These are phyloP conservation scores for Drosophila varians DNA, from an alignment of 1,140 invertebrate genomes.

Conservation along the genomic window DNA sequence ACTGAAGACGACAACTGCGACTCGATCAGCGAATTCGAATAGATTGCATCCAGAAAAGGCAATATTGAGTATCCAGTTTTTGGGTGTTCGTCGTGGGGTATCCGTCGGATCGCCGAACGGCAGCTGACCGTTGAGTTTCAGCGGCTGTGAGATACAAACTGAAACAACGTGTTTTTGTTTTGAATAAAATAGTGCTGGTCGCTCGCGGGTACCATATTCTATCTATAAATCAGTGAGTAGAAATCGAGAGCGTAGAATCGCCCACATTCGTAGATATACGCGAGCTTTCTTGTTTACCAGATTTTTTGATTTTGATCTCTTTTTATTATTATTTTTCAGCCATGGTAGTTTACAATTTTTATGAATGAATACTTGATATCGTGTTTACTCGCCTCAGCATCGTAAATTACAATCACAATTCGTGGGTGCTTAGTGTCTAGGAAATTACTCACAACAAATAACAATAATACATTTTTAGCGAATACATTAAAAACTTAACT, in stretches of 20 bases:
- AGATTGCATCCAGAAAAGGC: slow-evolving; percentile 61
- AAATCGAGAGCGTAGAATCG: slow-evolving; percentile 54
- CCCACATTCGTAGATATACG: slow-evolving; percentile 23
- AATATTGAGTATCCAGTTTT: slow-evolving; percentile 58
- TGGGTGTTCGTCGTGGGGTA: slow-evolving; percentile 8
- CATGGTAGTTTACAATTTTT: slow-evolving; percentile 66
- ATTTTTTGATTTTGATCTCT: slow-evolving; percentile 6
- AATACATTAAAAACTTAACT: slow-evolving; percentile 23
- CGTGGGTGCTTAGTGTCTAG: slow-evolving; percentile 24
- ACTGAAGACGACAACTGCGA: slow-evolving; percentile 29
- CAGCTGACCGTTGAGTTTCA: slow-evolving; percentile 57
- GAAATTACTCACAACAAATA: slow-evolving; percentile 50
- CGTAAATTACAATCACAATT: slow-evolving; percentile 69
- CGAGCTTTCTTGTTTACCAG: slow-evolving; percentile 53
- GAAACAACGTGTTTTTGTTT: slow-evolving; percentile 62
- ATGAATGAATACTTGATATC: slow-evolving; percentile 63
- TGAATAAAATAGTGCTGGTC: slow-evolving; percentile 20
- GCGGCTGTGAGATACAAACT: slow-evolving; percentile 12
- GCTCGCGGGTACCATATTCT: slow-evolving; percentile 24
- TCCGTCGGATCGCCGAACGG: slow-evolving; percentile 12
- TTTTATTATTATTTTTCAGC: slow-evolving; percentile 16
- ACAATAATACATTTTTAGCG: slow-evolving; percentile 30
- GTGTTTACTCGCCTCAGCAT: slow-evolving; percentile 36
- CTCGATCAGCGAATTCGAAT: slow-evolving; percentile 27
- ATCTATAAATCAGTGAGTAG: slow-evolving; percentile 41